These are phyloP conservation scores for Xanthorhoe designata DNA, from an alignment of 2,888 invertebrate species.

Conservation along the genomic window DNA sequence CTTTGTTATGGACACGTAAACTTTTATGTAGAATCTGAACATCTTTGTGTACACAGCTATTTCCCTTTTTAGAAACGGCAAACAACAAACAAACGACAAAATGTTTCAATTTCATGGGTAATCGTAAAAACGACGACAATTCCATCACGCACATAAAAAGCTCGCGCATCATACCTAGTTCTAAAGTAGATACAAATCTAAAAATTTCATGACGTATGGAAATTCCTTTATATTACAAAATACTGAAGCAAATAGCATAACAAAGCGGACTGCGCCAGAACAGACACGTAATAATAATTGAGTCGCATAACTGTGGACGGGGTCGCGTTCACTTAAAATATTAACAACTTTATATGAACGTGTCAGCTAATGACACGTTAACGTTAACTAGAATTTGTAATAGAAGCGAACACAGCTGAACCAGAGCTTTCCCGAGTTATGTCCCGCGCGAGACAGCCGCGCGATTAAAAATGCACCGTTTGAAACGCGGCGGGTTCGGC, in stretches of 20 bases:
- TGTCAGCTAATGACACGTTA: slow-evolving; percentile 81
- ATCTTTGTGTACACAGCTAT: slow-evolving; percentile 52
- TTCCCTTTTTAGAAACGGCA: slow-evolving; percentile 35
- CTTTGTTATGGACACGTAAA: slow-evolving; percentile 68
- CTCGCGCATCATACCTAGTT: slow-evolving; percentile 12
- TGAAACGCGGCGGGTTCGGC: slow-evolving; percentile 79
- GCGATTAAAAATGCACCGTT: slow-evolving; percentile 83
- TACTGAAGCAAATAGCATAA: slow-evolving; percentile 24
- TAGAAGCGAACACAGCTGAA: slow-evolving; percentile 80
- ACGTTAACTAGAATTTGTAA: slow-evolving; percentile 84
- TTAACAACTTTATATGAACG: slow-evolving; percentile 78
- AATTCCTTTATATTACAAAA: slow-evolving; percentile 22
- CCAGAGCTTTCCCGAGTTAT: slow-evolving; percentile 80
- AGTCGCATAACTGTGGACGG: slow-evolving; percentile 52
- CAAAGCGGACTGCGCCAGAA: slow-evolving; percentile 36
- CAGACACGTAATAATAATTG: slow-evolving; percentile 43
- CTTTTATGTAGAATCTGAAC: slow-evolving; percentile 62
- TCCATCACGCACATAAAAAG: slow-evolving; percentile 23
- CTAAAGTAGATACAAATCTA: slow-evolving; percentile 20
- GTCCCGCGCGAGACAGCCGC: slow-evolving; percentile 82
- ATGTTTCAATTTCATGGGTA: slow-evolving; percentile 30
- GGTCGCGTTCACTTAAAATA: slow-evolving; percentile 74
- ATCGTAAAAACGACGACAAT: slow-evolving; percentile 35
- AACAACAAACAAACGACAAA: slow-evolving; percentile 34
- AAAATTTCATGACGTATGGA: slow-evolving; percentile 26